These are phyloP conservation scores for Tyrannus savana DNA, from an alignment of 2,113 vertebrate genomes.

Conservation along the genomic window DNA sequence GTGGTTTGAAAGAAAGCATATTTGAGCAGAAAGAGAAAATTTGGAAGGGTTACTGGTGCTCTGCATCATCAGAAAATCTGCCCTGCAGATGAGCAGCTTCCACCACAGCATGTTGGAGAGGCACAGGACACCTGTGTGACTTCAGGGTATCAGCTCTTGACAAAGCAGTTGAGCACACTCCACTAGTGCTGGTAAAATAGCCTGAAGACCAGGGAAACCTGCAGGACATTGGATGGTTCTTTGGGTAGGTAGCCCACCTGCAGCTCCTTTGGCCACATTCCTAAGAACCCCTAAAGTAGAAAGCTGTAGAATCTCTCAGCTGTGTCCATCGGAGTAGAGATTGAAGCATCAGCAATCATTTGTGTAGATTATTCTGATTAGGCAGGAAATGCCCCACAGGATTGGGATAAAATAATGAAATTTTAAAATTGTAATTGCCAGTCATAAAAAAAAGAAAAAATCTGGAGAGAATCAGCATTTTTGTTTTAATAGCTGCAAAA, in stretches of 20 bases:
- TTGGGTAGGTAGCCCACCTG: no score
- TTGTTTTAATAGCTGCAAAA: constrained; percentile 24
- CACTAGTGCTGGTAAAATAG: not conserved
- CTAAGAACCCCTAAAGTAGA: not conserved
- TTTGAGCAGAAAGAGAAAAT: not conserved
- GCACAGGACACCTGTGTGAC: not conserved
- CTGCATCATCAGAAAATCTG: not conserved
- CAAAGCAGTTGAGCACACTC: not conserved
- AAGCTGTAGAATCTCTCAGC: not conserved
- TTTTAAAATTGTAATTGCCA: not conserved
- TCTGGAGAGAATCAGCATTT: not conserved
- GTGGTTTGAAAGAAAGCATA: not conserved
- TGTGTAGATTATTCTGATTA: not conserved
- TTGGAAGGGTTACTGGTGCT: not conserved
- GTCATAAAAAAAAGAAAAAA: not conserved
- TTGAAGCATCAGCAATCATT: not conserved
- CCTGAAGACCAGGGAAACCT: not conserved
- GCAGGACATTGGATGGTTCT: not conserved
- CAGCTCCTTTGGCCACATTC: not conserved
- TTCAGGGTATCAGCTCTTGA: not conserved
- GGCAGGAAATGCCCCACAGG: not conserved
- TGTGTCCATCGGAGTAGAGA: not conserved
- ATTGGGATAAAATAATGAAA: not conserved
- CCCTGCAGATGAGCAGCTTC: not conserved
- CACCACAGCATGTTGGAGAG: not conserved